phyloP scores from a whole-genome alignment of 2,797 vertebrate species.

The Cyclura pinguis region DNA sequence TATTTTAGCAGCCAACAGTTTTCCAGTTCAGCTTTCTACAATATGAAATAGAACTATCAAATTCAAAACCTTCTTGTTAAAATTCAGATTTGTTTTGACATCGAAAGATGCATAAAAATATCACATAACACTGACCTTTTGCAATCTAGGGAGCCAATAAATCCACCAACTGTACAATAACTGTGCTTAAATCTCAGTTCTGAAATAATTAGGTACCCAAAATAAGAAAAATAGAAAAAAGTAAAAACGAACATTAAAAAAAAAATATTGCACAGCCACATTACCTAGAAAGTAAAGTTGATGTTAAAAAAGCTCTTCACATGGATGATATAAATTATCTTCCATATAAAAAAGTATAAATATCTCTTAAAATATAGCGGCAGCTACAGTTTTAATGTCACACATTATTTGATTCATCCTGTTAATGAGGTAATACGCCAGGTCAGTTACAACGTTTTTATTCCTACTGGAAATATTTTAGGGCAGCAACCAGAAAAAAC shows the following conservation, averaged over 20 bases:
- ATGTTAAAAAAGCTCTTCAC: constrained; percentile 83
- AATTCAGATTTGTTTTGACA: constrained; percentile 76
- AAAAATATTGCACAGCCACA: constrained; percentile 86
- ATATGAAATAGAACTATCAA: constrained; percentile 75
- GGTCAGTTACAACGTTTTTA: constrained; percentile 79
- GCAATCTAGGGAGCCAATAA: constrained; percentile 68
- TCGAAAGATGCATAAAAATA: constrained; percentile 71
- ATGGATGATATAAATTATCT: constrained; percentile 87
- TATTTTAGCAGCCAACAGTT: constrained; percentile 82
- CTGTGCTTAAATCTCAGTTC: constrained; percentile 75
- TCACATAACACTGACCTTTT: constrained; percentile 62
- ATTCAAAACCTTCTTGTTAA: constrained; percentile 71
- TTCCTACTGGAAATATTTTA: constrained; percentile 96
- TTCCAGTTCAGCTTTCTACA: constrained; percentile 82
- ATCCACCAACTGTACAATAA: constrained; percentile 65
- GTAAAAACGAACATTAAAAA: constrained; percentile 83
- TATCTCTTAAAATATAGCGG: constrained; percentile 87
- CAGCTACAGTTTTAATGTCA: constrained; percentile 83
- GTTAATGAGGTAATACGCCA: constrained; percentile 93
- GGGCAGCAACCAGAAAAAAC: constrained; percentile 97
- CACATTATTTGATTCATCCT: constrained; percentile 83
- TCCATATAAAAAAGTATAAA: constrained; percentile 88
- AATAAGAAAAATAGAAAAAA: constrained; percentile 87
- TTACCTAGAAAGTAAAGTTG: constrained; percentile 85
- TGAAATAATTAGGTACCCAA: constrained; percentile 81